Evolutionary conservation across 2,113 vertebrate species (phyloP).

Genomic region (Phrynosoma platyrhinos): DNA sequence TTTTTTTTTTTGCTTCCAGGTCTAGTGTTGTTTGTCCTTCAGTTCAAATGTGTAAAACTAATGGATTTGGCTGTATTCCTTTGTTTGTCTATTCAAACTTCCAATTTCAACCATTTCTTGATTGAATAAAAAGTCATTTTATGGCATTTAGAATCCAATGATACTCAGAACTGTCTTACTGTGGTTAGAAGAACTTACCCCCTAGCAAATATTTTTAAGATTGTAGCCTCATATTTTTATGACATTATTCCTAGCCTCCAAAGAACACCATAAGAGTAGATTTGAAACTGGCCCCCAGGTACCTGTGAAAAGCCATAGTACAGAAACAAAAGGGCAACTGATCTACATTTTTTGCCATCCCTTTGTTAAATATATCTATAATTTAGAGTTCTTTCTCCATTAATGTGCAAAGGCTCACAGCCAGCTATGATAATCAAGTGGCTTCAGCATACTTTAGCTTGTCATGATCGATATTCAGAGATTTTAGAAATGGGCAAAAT

Average conservation of each 20-base stretch:
- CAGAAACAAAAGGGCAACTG: conserved; percentile 46
- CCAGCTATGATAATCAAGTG: conserved; percentile 50
- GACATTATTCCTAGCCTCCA: neutral
- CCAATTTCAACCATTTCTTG: neutral
- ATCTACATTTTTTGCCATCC: neutral
- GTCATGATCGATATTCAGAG: conserved; percentile 39
- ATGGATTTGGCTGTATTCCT: neutral
- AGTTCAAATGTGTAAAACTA: neutral
- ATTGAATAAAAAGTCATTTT: neutral
- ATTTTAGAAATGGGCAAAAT: conserved; percentile 47
- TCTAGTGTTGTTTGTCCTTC: neutral
- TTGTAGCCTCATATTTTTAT: neutral
- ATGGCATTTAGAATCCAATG: neutral
- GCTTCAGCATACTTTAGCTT: conserved; percentile 1
- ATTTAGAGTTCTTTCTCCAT: conserved; percentile 25
- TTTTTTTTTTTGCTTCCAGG: neutral
- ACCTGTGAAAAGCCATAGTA: conserved; percentile 12
- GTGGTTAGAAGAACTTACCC: neutral
- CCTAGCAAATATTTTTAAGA: neutral
- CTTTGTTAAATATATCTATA: conserved; percentile 27
- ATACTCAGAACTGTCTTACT: neutral
- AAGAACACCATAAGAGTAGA: neutral
- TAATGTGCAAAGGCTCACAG: conserved; percentile 30
- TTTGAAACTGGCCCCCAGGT: neutral
- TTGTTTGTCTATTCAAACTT: neutral